Percentiles rank a stretch among this genome's conserved stretches.
These are phyloP conservation scores for Silurus aristotelis DNA, from an alignment of 2,797 vertebrate species.

Conservation along the genomic window DNA sequence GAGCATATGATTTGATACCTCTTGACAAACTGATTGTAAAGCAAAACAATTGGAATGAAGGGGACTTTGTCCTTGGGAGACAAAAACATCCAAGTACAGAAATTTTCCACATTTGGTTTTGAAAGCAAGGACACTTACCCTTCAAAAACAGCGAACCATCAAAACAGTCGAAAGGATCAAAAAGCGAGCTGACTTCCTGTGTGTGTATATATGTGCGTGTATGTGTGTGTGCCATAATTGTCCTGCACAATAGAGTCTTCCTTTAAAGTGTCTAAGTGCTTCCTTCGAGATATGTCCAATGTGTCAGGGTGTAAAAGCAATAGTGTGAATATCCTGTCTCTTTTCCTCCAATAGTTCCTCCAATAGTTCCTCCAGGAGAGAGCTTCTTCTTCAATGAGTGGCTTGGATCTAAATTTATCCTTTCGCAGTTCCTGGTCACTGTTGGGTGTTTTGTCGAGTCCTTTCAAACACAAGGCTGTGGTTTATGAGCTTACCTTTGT, in stretches of 20 bases:
- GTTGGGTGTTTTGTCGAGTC: neutral
- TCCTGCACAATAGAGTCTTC: slow-evolving; percentile 14
- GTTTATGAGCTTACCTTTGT: neutral
- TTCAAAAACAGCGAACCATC: neutral
- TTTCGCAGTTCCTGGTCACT: neutral
- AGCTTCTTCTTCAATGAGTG: neutral
- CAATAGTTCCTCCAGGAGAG: neutral
- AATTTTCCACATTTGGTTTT: neutral
- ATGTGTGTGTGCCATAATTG: neutral
- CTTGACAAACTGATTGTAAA: neutral
- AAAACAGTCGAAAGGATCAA: slow-evolving; percentile 7
- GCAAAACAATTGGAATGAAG: neutral
- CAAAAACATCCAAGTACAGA: too few relatives aligned
- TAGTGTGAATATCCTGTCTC: slow-evolving; percentile 13
- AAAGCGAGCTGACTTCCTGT: slow-evolving; percentile 5
- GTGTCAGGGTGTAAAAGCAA: neutral
- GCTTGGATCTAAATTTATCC: neutral
- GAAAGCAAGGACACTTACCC: slow-evolving; percentile 14
- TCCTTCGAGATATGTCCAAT: neutral
- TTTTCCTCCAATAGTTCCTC: slow-evolving; percentile 14
- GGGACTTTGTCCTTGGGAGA: too few relatives aligned
- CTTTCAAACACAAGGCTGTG: neutral
- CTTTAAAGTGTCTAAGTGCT: slow-evolving; percentile 21
- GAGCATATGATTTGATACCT: neutral
- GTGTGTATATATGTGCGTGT: neutral